A percentile compares a stretch with the other conserved stretches of the same genome.
Evolutionary conservation across 2,113 vertebrate genomes (phyloP).

Genomic region (Erinaceus europaeus): DNA sequence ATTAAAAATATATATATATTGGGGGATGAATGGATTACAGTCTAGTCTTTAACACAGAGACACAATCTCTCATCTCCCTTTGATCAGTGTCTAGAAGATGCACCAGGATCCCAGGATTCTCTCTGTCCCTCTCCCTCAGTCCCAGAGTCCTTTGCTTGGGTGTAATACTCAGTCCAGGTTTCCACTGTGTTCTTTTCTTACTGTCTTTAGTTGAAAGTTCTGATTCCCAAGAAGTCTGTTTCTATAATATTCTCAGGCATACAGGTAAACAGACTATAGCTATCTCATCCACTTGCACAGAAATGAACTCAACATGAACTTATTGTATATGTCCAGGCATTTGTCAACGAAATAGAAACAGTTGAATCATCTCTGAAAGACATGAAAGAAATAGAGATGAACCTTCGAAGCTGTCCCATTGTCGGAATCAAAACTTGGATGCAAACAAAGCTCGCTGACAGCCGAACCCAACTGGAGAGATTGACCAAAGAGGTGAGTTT

Average conservation of each 20-base stretch:
- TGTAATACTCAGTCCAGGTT: too few relatives aligned
- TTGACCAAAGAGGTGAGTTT: conserved; percentile 90
- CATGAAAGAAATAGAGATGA: conserved; percentile 87
- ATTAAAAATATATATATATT: too few relatives aligned
- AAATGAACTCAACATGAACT: neutral
- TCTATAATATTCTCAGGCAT: neutral
- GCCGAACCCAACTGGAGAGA: conserved; percentile 86
- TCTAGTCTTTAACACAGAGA: too few relatives aligned
- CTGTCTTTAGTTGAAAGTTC: neutral
- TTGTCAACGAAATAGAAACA: conserved; percentile 85
- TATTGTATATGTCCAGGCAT: conserved; percentile 80
- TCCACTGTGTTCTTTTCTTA: too few relatives aligned
- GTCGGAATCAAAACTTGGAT: conserved; percentile 85
- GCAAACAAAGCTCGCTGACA: conserved; percentile 83
- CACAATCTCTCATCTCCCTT: too few relatives aligned
- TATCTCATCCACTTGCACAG: neutral
- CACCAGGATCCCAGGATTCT: too few relatives aligned
- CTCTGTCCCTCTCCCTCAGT: too few relatives aligned
- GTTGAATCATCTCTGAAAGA: conserved; percentile 90
- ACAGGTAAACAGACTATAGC: neutral
- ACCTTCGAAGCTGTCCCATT: conserved; percentile 83
- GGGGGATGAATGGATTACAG: too few relatives aligned
- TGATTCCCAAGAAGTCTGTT: neutral
- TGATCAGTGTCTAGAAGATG: too few relatives aligned
- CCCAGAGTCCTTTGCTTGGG: too few relatives aligned